Conservation (phyloP, 2,113 vertebrate genomes). For the Rhabdomys dilectus region DNA sequence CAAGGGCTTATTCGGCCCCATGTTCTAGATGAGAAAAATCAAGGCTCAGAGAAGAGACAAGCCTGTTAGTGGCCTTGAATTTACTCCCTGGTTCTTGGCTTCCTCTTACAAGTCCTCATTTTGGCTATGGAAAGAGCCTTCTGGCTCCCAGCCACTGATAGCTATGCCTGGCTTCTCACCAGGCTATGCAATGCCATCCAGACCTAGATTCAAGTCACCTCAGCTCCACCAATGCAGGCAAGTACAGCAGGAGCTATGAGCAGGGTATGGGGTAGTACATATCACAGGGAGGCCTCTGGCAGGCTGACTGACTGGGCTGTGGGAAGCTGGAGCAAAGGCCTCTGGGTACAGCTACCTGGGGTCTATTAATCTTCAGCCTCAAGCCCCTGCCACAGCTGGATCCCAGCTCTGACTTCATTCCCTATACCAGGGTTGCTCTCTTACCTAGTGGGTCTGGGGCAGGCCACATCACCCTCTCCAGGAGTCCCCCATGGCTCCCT, state of each 20-base stretch:
- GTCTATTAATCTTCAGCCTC: neutral
- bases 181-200: neutral
- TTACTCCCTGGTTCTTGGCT: neutral
- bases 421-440: neutral
- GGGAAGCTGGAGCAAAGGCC: constrained; percentile 5
- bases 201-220: neutral
- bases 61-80: neutral
- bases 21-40: constrained; percentile 32
- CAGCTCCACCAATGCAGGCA: neutral
- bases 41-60: constrained; percentile 13
- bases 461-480: neutral
- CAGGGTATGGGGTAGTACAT: neutral
- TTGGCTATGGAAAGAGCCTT: neutral
- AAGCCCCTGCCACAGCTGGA: neutral
- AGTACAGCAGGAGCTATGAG: neutral
- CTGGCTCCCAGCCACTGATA: neutral
- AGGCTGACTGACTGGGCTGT: neutral
- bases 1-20: neutral
- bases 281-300: neutral
- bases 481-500: neutral
- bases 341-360: neutral
- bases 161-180: neutral
- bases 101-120: neutral
- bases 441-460: neutral
- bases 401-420: neutral